phyloP scores from a whole-genome alignment of 1,140 invertebrate species.

The Phymastichus coffea region DNA sequence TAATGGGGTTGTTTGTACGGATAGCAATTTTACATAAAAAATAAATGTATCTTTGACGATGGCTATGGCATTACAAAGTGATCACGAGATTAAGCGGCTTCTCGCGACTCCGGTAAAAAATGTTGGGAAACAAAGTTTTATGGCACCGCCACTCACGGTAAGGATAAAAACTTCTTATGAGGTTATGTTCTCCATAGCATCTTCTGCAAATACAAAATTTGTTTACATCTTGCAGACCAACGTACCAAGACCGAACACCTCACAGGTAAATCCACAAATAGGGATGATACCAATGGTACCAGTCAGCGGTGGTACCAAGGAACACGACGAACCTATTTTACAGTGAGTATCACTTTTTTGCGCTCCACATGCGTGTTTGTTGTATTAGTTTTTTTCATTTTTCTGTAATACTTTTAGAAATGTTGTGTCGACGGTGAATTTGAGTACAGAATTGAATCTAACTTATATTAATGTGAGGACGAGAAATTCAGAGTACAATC shows the following conservation, averaged over 20 bases:
- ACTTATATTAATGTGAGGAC: constrained; percentile 93
- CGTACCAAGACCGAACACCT: constrained; percentile 44
- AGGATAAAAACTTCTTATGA: constrained; percentile 13
- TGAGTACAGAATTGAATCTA: constrained; percentile 84
- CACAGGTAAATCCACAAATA: constrained; percentile 43
- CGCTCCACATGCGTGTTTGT: neutral
- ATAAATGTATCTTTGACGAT: neutral
- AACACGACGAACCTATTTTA: constrained; percentile 46
- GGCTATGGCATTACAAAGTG: constrained; percentile 27
- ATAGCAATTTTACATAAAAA: neutral
- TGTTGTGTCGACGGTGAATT: constrained; percentile 92
- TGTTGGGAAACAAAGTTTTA: constrained; percentile 41
- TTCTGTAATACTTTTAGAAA: constrained; percentile 64
- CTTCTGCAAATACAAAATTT: neutral
- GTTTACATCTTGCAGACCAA: constrained; percentile 38
- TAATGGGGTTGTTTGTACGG: neutral
- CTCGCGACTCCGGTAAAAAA: constrained; percentile 43
- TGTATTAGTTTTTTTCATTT: neutral
- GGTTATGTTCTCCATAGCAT: constrained; percentile 24
- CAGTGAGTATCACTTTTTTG: constrained; percentile 39
- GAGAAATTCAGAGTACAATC: constrained; percentile 98
- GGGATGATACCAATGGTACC: constrained; percentile 44
- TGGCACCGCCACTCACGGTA: constrained; percentile 50
- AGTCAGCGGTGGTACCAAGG: constrained; percentile 37
- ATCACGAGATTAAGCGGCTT: constrained; percentile 44